These are phyloP conservation scores for Erythrocercus mccallii DNA, from an alignment of 2,113 vertebrate species.

Conservation along the genomic window DNA sequence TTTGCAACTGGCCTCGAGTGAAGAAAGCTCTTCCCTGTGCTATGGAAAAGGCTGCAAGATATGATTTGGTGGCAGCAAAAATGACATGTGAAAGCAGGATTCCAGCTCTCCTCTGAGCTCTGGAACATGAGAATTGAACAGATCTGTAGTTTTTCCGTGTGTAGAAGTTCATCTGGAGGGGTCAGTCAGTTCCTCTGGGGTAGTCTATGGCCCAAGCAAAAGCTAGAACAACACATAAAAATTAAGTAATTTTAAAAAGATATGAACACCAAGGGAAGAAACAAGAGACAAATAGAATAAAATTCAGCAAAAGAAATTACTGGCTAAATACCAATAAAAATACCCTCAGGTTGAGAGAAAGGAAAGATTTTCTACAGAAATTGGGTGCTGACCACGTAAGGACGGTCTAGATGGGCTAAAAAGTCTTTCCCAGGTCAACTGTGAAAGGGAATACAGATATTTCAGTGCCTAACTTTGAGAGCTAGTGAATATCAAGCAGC, in stretches of 20 bases:
- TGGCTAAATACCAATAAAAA: not conserved
- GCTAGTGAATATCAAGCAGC: slow-evolving; percentile 19
- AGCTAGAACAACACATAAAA: not conserved
- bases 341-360: not conserved
- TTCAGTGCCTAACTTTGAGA: not conserved
- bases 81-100: not conserved
- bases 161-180: not conserved
- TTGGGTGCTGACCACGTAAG: not conserved
- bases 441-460: not conserved
- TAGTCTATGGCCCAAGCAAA: not conserved
- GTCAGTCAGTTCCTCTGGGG: not conserved
- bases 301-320: not conserved
- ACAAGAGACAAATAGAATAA: not conserved
- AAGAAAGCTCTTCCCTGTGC: not conserved
- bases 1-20: not conserved
- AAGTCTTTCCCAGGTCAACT: not conserved
- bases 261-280: not conserved
- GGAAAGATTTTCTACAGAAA: not conserved
- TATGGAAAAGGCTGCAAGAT: not conserved
- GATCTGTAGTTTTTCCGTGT: not conserved
- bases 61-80: not conserved
- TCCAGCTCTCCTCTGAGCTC: not conserved
- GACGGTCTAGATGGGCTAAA: not conserved
- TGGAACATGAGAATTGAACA: not conserved
- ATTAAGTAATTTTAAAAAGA: not conserved